Evolutionary conservation across 2,888 invertebrate genomes (phyloP).

Genomic region (Esperia sulphurella): DNA sequence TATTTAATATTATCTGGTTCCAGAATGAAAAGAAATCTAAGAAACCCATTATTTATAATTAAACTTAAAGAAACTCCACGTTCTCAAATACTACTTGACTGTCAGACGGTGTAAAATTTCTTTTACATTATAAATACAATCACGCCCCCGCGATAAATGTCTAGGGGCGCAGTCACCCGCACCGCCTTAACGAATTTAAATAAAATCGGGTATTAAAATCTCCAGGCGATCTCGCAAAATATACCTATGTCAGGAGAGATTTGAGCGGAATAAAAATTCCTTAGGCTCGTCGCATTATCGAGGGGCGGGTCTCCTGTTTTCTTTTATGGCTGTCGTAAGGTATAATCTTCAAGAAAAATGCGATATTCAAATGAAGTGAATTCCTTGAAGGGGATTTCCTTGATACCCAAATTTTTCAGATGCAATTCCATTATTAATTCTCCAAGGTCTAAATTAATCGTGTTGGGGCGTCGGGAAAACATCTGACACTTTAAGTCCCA

Average conservation of each 20-base stretch:
- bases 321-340: conserved; percentile 79
- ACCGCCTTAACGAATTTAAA: conserved; percentile 75
- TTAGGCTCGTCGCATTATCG: conserved; percentile 74
- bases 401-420: conserved; percentile 62
- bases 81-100: neutral
- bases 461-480: conserved; percentile 33
- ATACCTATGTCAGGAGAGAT: conserved; percentile 78
- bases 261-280: conserved; percentile 78
- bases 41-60: no score
- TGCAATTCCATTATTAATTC: conserved; percentile 67
- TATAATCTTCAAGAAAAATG: conserved; percentile 80
- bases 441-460: conserved; percentile 38
- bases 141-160: conserved; percentile 72
- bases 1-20: neutral
- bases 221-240: conserved; percentile 73
- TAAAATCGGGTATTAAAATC: conserved; percentile 77
- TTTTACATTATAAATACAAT: conserved; percentile 67
- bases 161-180: conserved; percentile 66
- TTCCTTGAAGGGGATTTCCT: conserved; percentile 66
- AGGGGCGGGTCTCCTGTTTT: conserved; percentile 74
- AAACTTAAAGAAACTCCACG: no score
- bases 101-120: conserved; percentile 28
- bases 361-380: conserved; percentile 79
- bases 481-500: conserved; percentile 25
- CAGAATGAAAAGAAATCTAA: no score